Conservation (phyloP, 2,888 invertebrate genomes). For the Diloba caeruleocephala region DNA sequence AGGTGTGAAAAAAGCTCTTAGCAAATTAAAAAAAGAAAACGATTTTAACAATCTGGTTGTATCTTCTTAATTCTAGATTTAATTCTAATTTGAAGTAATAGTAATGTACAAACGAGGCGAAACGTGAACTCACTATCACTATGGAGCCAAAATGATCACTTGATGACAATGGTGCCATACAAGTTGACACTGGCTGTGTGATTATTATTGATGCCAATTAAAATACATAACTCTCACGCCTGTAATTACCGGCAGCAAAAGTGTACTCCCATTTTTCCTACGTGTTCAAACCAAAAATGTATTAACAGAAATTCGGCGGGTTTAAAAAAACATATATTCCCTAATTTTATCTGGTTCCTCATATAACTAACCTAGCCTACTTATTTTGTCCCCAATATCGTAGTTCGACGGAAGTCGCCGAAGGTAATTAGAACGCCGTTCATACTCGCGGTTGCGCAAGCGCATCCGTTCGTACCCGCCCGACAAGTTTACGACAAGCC, state of each 20-base stretch:
- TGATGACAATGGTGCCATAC: no score
- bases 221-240: no score
- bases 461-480: conserved; percentile 54
- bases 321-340: conserved; percentile 1
- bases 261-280: no score
- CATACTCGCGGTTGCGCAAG: conserved; percentile 57
- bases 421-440: conserved; percentile 56
- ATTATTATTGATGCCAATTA: no score
- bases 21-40: conserved; percentile 16
- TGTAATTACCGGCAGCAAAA: no score
- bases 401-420: conserved; percentile 42
- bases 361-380: conserved; percentile 38
- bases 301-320: not conserved
- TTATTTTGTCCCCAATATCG: conserved; percentile 47
- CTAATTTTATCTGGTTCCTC: conserved; percentile 24
- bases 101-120: no score
- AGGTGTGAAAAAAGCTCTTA: conserved; percentile 29
- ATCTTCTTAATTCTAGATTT: not conserved
- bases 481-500: conserved; percentile 25
- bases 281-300: no score
- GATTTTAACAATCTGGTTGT: not conserved
- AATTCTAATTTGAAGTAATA: no score
- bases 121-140: no score
- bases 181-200: no score
- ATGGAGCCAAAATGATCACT: no score